Evolutionary conservation across 2,113 vertebrate species (phyloP), one percentile per base, ranked within the genome.

Genomic region (Melanerpes aurifrons): DNA sequence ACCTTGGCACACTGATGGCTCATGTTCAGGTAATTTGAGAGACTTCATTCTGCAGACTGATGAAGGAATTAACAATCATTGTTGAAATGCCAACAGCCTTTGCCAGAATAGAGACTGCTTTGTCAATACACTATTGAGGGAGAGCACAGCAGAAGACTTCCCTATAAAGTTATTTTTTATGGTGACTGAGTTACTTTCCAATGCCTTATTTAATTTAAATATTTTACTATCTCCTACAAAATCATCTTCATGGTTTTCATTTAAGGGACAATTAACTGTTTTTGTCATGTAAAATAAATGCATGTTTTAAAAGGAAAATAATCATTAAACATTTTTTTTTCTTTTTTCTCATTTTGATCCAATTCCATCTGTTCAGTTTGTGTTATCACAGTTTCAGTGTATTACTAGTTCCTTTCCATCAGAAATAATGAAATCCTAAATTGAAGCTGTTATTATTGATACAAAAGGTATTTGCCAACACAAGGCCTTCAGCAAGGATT

Each of bases 401-500:
- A 76, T 85, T 59, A 70, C 26, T 63, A 67, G 29, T 31, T 69
- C 16, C 82, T 79, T 82, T 77, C 16, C 57, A 87, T 31, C 24
- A 70, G 56, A 87, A 95, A 85, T 86, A 91, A 94, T 37, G 61
- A 91, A 94, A 89, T 82, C 2, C 12, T 77, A 83, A 83, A 64
- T 28, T 62, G 66, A 92, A 93, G 5, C 15, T 50, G 7, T 82
- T 88, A 28, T 31, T 93, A 84, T 71, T 83, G 74, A 48, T 50
- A 17, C n/a, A 77, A 90, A 88, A 78, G 50, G 1, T 15, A 66
- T 84, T 66, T 78, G 12, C 25, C 21, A 79, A 56, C 4, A 5
- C 14, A 58, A 75, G 16, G 12, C 5, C 77, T 90, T 90, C 66
- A 88, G 40, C 22, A 69, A 75, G 29, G 24, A 92, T 78, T 86